A percentile compares a stretch with the other conserved stretches of the same genome.
These are phyloP conservation scores for Jaculus jaculus DNA, from an alignment of 2,113 vertebrate species.

Conservation along the genomic window DNA sequence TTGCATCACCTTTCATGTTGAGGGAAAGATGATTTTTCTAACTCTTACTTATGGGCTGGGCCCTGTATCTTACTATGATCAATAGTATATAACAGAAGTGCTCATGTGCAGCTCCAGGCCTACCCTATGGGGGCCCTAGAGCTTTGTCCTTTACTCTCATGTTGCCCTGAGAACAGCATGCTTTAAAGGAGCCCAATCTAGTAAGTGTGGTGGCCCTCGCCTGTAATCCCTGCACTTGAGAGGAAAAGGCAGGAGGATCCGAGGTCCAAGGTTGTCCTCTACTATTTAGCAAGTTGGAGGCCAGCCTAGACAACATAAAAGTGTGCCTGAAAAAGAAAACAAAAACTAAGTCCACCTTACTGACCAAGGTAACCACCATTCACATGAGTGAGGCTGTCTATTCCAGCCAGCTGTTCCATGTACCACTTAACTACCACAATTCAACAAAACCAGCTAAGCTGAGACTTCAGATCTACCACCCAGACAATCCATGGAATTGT, in stretches of 20 bases:
- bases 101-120: not conserved
- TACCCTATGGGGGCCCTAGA: not conserved
- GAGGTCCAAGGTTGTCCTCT: too few relatives aligned
- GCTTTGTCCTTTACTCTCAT: not conserved
- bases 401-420: not conserved
- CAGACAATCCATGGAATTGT: rapidly evolving
- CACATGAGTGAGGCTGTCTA: not conserved
- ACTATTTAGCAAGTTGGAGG: too few relatives aligned
- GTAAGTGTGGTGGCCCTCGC: not conserved
- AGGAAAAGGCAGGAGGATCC: not conserved
- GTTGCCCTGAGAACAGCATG: not conserved
- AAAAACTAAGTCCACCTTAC: not conserved
- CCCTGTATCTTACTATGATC: not conserved
- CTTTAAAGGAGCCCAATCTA: not conserved
- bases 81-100: rapidly evolving
- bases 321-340: too few relatives aligned
- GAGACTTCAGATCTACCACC: not conserved
- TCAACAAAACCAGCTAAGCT: not conserved
- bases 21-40: not conserved
- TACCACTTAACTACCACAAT: not conserved
- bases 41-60: not conserved
- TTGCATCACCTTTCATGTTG: not conserved
- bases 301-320: not conserved
- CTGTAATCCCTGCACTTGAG: not conserved
- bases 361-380: not conserved